Conservation (phyloP, 35 echinoderm and acorn worm species). For the Ophiothrix spiculata region DNA sequence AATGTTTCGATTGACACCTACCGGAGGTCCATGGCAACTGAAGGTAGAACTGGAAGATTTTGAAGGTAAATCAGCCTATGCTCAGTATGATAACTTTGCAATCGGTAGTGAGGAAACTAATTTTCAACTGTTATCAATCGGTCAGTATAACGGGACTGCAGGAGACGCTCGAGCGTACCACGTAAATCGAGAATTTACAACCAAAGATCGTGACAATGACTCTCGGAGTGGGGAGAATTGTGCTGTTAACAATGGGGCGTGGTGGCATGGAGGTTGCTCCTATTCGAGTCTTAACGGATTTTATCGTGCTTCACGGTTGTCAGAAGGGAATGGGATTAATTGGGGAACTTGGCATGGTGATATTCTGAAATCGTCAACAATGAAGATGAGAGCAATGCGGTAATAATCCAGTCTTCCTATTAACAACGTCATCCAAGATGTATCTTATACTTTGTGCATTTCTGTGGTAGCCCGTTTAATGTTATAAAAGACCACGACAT, state of each 20-base stretch:
- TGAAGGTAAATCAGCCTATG: not conserved
- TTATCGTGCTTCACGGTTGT: too few species aligned
- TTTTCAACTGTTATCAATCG: not conserved
- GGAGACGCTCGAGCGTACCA: not conserved
- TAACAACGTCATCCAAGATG: too few species aligned
- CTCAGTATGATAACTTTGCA: not conserved
- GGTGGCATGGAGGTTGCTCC: not conserved
- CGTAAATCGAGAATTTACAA: too few species aligned
- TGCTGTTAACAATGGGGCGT: not conserved
- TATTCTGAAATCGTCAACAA: too few species aligned
- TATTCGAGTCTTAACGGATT: not conserved
- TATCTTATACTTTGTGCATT: too few species aligned
- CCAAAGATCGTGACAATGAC: not conserved
- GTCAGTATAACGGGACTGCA: not conserved
- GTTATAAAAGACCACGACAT: too few species aligned
- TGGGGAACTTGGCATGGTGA: too few species aligned
- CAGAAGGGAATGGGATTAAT: too few species aligned
- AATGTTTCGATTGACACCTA: not conserved
- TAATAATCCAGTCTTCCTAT: too few species aligned
- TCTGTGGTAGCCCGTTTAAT: too few species aligned
- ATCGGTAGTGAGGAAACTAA: not conserved
- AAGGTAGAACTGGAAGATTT: not conserved
- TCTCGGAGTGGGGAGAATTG: too few species aligned
- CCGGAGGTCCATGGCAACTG: conserved; percentile 1
- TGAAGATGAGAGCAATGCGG: too few species aligned